phyloP scores from a whole-genome alignment of 2,113 vertebrate genomes.

The Meleagris gallopavo region DNA sequence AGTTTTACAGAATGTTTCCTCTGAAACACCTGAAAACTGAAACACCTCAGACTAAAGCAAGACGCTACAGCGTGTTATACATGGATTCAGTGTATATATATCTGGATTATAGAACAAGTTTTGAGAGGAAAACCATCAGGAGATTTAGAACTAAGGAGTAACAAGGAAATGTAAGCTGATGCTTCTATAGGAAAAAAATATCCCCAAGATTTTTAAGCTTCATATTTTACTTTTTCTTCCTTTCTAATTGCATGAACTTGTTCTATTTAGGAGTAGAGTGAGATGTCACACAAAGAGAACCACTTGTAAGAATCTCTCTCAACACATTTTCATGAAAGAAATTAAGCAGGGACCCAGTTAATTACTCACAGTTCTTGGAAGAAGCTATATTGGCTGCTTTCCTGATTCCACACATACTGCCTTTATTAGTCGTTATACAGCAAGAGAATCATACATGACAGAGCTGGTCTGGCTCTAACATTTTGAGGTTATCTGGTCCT shows the following conservation, averaged over 20 bases:
- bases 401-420: constrained; percentile 59
- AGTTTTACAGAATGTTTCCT: background rate
- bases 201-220: background rate
- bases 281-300: background rate
- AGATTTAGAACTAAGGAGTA: background rate
- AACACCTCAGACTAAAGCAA: background rate
- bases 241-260: constrained; percentile 3
- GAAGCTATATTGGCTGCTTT: constrained; percentile 57
- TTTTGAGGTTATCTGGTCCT: constrained; percentile 58
- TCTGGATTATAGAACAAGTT: background rate
- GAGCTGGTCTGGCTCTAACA: constrained; percentile 54
- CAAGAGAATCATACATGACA: constrained; percentile 67
- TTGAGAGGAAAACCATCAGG: background rate
- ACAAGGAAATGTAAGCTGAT: background rate
- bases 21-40: background rate
- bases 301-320: constrained; percentile 54
- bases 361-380: constrained; percentile 69
- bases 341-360: constrained; percentile 61
- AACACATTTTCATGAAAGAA: constrained; percentile 62
- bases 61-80: background rate
- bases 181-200: background rate
- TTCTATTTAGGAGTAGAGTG: background rate
- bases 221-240: background rate
- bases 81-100: background rate
- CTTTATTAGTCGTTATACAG: constrained; percentile 59